Percentiles rank a stretch among this genome's conserved stretches.
These are phyloP conservation scores for Stichopus horrens DNA, from an alignment of 53 echinoderm and acorn worm genomes.

Conservation along the genomic window DNA sequence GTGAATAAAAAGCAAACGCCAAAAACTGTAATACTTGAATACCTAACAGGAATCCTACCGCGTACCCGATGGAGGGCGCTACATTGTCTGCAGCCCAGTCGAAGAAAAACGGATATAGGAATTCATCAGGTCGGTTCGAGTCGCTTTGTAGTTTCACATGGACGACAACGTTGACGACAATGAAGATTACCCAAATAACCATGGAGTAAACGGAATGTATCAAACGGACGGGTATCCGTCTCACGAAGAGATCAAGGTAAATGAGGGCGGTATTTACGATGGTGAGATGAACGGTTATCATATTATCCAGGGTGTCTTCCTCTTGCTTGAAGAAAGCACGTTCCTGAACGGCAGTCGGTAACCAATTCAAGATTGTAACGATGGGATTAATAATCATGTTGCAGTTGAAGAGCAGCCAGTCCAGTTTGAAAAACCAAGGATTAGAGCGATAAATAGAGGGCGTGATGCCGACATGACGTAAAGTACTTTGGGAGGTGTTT, in stretches of 20 bases:
- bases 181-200: conserved; percentile 52
- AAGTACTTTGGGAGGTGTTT: conserved; percentile 15
- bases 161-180: conserved; percentile 57
- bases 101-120: not conserved
- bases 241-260: conserved; percentile 59
- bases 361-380: conserved; percentile 65
- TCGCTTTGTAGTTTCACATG: not conserved
- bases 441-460: conserved; percentile 5
- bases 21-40: not conserved
- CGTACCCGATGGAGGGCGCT: not conserved
- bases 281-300: conserved; percentile 57
- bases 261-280: conserved; percentile 71
- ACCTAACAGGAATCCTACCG: not conserved
- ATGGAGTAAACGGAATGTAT: conserved; percentile 65
- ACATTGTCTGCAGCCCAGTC: conserved; percentile 27
- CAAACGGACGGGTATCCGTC: conserved; percentile 64
- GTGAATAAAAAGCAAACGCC: not conserved
- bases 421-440: conserved; percentile 16
- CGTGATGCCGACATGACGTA: not conserved
- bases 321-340: not conserved
- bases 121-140: not conserved
- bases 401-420: conserved; percentile 65
- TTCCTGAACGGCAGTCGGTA: conserved; percentile 14
- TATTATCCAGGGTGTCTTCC: conserved; percentile 31
- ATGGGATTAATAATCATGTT: conserved; percentile 63